Base-by-base conservation (phyloP, 2,888 invertebrate genomes). In the Aphidoletes aphidimyza region DNA sequence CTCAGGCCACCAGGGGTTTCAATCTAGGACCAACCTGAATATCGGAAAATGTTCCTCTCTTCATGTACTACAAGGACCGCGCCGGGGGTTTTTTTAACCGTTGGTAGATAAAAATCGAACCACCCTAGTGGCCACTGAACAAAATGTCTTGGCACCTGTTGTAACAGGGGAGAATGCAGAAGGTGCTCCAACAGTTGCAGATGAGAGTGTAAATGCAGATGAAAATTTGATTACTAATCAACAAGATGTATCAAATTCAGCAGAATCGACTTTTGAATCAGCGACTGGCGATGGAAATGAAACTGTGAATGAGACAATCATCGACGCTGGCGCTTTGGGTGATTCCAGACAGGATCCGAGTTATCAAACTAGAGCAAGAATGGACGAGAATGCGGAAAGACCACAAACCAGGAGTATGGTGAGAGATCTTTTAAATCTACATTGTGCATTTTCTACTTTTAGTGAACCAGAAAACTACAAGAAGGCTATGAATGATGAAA, bases 401-500 rank as follows among this genome's bases (percentile, higher is more conserved):
- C 37, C 22, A 19, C 0, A 8, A 81, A 42, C 3, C n/a, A n/a
- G 11, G n/a, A 11, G n/a, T n/a, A n/a, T n/a, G 1, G 9, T 14
- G 17, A 30, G 8, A 81, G 34, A 69, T 2, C 2, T 54, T 3
- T 26, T 78, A 1, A 36, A 36, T 36, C 14, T 81, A 5, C 37
- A 81, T 81, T n/a, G 11, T 1, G 37, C 37, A 2, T 81, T 81
- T 34, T 9, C 47, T 5, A 2, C 37, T 6, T n/a, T 37, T 0
- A 37, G n/a, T 37, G 81, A 81, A n/a, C 81, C 81, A 37, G 1
- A 81, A 0, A 37, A 37, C 11, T 81, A 81, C 37, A 30, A 78
- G n/a, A 81, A 86, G 19, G 86, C 86, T 34, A 17, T 39, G 37
- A 45, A 85, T 22, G 81, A 83, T 30, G 54, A 54, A 17, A 84